These are phyloP conservation scores for Andinoacara biseriatus DNA, from an alignment of 2,113 vertebrate species.

Conservation along the genomic window DNA sequence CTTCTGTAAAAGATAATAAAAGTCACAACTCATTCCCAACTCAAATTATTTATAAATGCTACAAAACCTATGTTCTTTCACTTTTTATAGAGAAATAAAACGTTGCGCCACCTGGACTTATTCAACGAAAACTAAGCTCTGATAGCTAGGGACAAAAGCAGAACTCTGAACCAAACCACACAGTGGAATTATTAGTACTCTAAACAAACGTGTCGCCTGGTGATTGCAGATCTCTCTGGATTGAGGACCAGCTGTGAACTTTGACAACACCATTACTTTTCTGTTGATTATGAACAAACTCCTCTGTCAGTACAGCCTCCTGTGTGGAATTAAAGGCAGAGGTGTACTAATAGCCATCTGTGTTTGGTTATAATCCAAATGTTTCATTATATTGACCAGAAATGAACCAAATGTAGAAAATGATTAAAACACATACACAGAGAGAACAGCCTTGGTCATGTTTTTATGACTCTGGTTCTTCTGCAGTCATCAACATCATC, in stretches of 20 bases:
- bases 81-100: not conserved
- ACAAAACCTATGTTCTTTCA: not conserved
- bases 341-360: not conserved
- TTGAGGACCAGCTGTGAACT: not conserved
- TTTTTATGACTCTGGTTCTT: not conserved
- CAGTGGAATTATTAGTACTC: not conserved
- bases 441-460: not conserved
- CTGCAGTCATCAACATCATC: not conserved
- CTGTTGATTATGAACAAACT: not conserved
- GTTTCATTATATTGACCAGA: not conserved
- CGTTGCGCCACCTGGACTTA: not conserved
- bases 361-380: not conserved
- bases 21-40: not conserved
- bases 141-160: not conserved
- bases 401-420: not conserved
- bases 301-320: not conserved
- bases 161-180: not conserved
- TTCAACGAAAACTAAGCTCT: not conserved
- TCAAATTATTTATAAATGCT: not conserved
- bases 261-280: not conserved
- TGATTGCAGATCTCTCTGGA: not conserved
- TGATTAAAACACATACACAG: not conserved
- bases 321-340: not conserved
- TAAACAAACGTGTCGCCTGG: not conserved
- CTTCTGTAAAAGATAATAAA: conserved; percentile 76